These are phyloP conservation scores for Cervus canadensis DNA, from an alignment of 2,113 vertebrate genomes.

Conservation along the genomic window DNA sequence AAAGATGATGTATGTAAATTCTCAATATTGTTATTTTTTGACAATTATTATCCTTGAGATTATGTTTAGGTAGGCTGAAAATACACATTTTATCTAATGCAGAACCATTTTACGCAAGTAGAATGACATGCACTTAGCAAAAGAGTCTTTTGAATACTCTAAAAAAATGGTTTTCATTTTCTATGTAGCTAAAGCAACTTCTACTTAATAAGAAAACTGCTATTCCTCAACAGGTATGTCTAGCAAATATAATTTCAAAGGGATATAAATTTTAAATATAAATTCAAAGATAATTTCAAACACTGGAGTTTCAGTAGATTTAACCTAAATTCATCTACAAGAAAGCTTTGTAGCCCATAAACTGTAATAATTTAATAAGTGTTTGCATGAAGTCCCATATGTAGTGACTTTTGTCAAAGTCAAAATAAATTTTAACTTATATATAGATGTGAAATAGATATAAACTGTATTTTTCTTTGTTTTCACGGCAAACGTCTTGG, in stretches of 20 bases:
- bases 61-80: background rate
- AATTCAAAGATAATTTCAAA: background rate
- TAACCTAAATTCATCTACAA: background rate
- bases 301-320: background rate
- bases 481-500: background rate
- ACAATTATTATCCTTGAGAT: background rate
- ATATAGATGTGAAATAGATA: background rate
- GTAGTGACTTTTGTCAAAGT: background rate
- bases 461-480: background rate
- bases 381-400: background rate
- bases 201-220: conserved; percentile 5
- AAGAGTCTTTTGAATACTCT: background rate
- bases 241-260: background rate
- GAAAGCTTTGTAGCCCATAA: background rate
- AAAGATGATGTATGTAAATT: background rate
- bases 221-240: background rate
- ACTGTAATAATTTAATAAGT: background rate
- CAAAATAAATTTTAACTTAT: background rate
- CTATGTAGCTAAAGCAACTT: background rate
- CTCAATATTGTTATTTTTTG: background rate
- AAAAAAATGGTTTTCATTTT: background rate
- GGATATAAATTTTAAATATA: background rate
- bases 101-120: background rate
- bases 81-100: background rate
- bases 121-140: background rate